Evolutionary conservation across 1,140 invertebrate species (phyloP).

Genomic region (Lamellibrachia luymesi): DNA sequence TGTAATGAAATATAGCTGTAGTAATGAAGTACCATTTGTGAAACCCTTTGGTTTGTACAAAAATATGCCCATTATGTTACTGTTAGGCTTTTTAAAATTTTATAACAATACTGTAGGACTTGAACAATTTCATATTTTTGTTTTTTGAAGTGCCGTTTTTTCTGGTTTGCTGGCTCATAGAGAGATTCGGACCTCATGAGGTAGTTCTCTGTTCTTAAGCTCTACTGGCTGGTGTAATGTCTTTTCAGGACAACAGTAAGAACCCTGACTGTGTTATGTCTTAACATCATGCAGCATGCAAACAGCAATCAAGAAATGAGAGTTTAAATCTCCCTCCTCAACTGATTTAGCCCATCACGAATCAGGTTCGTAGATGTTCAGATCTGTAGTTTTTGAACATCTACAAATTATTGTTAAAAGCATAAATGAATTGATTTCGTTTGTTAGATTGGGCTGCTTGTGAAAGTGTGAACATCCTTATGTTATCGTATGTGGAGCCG

Average conservation of each 20-base stretch:
- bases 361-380: neutral
- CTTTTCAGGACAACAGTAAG: neutral
- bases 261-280: neutral
- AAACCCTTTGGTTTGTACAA: neutral
- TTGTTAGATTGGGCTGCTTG: no score
- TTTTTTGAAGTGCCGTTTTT: neutral
- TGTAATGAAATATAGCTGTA: neutral
- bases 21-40: no score
- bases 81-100: neutral
- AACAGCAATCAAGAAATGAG: neutral
- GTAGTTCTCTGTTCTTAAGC: neutral
- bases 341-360: neutral
- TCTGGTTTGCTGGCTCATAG: neutral
- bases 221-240: neutral
- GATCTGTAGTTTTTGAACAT: neutral
- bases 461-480: no score
- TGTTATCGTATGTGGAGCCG: no score
- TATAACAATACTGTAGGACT: neutral
- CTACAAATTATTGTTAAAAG: no score
- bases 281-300: neutral
- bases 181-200: neutral
- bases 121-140: neutral
- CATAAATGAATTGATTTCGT: no score
- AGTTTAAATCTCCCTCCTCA: neutral
- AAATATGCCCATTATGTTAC: neutral